Evolutionary conservation across 2,113 vertebrate species (phyloP).

Genomic region (Callipepla squamata): DNA sequence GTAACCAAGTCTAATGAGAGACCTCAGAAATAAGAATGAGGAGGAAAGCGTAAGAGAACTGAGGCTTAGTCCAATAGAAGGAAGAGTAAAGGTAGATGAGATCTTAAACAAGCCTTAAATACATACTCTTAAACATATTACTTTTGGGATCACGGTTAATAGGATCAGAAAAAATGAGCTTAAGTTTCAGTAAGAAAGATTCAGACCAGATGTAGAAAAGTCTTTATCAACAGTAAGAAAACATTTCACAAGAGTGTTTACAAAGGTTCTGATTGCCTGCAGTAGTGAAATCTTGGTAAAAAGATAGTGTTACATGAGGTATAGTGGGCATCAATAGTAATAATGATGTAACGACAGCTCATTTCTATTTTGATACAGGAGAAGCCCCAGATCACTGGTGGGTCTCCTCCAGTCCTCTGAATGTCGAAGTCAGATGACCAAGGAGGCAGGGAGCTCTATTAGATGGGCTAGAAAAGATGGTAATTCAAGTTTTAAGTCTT

Average conservation of each 20-base stretch:
- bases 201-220: neutral
- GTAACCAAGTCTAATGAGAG: neutral
- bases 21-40: neutral
- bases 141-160: neutral
- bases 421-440: neutral
- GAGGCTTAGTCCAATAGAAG: neutral
- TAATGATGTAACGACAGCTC: neutral
- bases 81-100: neutral
- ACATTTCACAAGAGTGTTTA: neutral
- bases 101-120: neutral
- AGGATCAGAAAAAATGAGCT: neutral
- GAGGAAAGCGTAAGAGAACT: neutral
- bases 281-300: neutral
- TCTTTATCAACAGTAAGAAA: neutral
- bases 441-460: neutral
- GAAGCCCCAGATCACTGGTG: neutral
- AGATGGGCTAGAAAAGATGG: neutral
- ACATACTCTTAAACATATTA: neutral
- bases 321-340: neutral
- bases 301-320: fast-evolving
- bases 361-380: neutral
- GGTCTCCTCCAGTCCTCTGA: neutral
- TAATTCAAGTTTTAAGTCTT: neutral
- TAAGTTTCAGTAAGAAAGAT: neutral
- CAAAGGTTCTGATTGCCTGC: neutral